A percentile compares a stretch with the other conserved stretches of the same genome.
These are phyloP conservation scores for Steinernema khuongi DNA, from an alignment of 1,140 invertebrate genomes.

Conservation along the genomic window DNA sequence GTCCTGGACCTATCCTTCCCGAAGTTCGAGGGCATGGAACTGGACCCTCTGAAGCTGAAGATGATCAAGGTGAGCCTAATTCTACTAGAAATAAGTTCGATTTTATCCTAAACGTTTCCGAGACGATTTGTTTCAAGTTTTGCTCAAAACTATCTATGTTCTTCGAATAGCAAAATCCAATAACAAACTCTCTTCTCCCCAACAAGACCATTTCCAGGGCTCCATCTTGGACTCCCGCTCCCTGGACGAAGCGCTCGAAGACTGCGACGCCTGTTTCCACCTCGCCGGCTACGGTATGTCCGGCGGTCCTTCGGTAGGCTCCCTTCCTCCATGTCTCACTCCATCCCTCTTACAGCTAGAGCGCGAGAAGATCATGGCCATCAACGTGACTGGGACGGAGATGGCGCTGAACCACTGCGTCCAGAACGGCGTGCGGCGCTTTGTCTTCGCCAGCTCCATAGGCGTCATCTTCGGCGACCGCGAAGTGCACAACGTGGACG, in stretches of 20 bases:
- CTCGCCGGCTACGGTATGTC: constrained; percentile 43
- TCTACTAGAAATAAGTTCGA: not conserved
- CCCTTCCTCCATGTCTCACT: constrained; percentile 14
- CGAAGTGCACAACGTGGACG: constrained; percentile 37
- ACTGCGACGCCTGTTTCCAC: constrained; percentile 45
- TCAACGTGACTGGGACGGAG: constrained; percentile 40
- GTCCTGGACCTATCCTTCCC: constrained; percentile 37
- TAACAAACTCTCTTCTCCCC: not conserved
- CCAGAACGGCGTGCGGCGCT: constrained; percentile 24
- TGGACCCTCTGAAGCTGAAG: constrained; percentile 27
- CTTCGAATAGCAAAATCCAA: no score
- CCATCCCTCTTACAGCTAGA: constrained; percentile 32
- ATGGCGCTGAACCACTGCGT: constrained; percentile 29
- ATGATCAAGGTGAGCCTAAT: constrained; percentile 28
- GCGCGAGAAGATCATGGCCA: constrained; percentile 20
- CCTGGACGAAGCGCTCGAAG: constrained; percentile 32
- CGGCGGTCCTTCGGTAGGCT: constrained; percentile 39
- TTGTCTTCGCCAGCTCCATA: constrained; percentile 40
- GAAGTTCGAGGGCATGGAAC: constrained; percentile 32
- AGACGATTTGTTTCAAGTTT: no score
- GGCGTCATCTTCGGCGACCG: constrained; percentile 34
- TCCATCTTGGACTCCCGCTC: constrained; percentile 28
- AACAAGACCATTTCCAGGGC: constrained; percentile 23
- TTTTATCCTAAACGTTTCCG: no score
- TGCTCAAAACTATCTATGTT: no score